A percentile compares a stretch with the other conserved stretches of the same genome.
Evolutionary conservation across 2,888 invertebrate species (phyloP).

Genomic region (Cheilosia grossa): DNA sequence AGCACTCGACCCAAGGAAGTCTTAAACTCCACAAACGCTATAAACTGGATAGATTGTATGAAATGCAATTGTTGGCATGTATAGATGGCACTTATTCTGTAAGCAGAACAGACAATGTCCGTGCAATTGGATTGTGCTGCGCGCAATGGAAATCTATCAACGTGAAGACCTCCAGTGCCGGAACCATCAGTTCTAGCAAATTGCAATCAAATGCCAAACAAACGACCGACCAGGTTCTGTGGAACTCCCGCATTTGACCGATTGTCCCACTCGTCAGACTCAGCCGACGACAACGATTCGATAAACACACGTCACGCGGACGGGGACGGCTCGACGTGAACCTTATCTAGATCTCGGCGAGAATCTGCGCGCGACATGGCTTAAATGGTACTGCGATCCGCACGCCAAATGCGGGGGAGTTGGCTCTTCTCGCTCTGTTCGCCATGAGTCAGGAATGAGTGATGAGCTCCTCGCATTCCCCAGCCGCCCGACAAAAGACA

Average conservation of each 20-base stretch:
- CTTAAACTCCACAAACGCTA: constrained; percentile 43
- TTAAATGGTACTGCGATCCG: constrained; percentile 47
- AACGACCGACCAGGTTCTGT: constrained; percentile 10
- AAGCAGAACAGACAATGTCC: constrained; percentile 26
- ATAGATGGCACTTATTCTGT: constrained; percentile 3
- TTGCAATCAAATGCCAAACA: constrained; percentile 67
- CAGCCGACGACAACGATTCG: constrained; percentile 24
- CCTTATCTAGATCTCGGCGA: constrained; percentile 61
- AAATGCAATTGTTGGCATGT: constrained; percentile 18
- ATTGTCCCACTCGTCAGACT: constrained; percentile 29
- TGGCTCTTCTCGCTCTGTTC: background rate
- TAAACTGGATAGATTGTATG: constrained; percentile 44
- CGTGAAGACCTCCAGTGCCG: constrained; percentile 53
- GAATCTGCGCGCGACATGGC: constrained; percentile 31
- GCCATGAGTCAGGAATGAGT: constrained; percentile 52
- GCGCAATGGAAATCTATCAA: constrained; percentile 53
- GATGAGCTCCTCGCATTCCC: constrained; percentile 64
- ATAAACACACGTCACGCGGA: constrained; percentile 61
- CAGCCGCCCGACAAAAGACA: constrained; percentile 57
- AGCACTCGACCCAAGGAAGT: constrained; percentile 35
- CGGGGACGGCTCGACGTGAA: constrained; percentile 17
- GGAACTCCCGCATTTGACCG: constrained; percentile 33
- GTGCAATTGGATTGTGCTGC: constrained; percentile 6
- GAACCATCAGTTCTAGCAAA: constrained; percentile 66
- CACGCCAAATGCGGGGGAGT: constrained; percentile 64